phyloP scores from a whole-genome alignment of 1,140 invertebrate species.

The Rhagoletis pomonella region DNA sequence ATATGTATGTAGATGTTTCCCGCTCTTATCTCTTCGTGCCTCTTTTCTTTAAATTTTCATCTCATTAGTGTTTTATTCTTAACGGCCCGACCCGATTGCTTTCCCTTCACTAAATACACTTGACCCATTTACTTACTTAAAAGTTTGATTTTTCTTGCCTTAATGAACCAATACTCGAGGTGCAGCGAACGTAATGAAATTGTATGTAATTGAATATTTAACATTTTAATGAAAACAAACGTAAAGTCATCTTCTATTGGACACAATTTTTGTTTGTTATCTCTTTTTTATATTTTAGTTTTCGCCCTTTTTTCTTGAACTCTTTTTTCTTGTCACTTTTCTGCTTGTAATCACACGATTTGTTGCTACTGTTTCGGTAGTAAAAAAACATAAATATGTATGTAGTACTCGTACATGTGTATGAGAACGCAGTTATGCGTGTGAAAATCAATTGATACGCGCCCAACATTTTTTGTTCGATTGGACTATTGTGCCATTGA shows the following conservation, averaged over 20 bases:
- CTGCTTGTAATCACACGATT: constrained; percentile 41
- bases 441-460: constrained; percentile 65
- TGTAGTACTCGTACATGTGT: too few relatives aligned
- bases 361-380: background rate
- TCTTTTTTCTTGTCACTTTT: background rate
- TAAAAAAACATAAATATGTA: too few relatives aligned
- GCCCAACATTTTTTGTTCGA: constrained; percentile 57
- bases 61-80: too few relatives aligned
- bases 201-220: constrained; percentile 1
- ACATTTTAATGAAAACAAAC: background rate
- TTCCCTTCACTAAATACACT: background rate
- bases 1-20: too few relatives aligned
- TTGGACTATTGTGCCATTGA: constrained; percentile 57
- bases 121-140: background rate
- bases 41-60: too few relatives aligned
- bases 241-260: background rate
- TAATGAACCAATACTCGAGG: background rate
- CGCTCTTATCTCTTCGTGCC: too few relatives aligned
- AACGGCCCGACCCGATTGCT: background rate
- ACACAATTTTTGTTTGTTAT: background rate
- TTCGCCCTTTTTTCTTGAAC: background rate
- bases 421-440: background rate
- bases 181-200: background rate
- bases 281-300: constrained; percentile 21
- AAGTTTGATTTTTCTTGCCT: background rate